phyloP scores from a whole-genome alignment of 2,113 vertebrate genomes.

The Petromus typicus region DNA sequence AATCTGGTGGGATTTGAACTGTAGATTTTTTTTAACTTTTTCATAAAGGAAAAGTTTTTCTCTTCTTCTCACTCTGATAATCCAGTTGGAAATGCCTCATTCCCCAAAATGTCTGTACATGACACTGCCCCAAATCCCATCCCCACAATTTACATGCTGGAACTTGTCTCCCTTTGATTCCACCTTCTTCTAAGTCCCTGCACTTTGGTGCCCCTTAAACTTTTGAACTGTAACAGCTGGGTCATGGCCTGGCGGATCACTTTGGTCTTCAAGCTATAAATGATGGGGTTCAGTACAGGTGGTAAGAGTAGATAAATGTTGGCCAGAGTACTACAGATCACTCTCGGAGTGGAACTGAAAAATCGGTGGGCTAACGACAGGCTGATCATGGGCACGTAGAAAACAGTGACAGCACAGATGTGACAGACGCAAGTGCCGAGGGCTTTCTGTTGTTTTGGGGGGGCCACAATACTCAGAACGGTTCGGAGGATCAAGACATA shows the following conservation, averaged over 20 bases:
- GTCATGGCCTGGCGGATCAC: conserved; percentile 59
- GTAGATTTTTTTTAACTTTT: not conserved
- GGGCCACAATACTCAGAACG: conserved; percentile 58
- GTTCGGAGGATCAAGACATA: conserved; percentile 77
- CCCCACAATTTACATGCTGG: not conserved
- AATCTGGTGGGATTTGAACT: conserved; percentile 26
- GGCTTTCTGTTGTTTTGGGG: conserved; percentile 71
- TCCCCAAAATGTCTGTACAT: not conserved
- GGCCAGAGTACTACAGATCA: conserved; percentile 73
- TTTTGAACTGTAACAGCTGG: conserved; percentile 43
- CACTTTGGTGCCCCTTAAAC: not conserved
- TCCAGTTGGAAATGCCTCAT: not conserved
- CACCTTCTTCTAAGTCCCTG: not conserved
- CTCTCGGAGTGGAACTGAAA: conserved; percentile 50
- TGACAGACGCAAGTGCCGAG: conserved; percentile 74
- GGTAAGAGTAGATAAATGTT: conserved; percentile 81
- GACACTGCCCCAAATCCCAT: not conserved
- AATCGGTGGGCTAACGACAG: conserved; percentile 73
- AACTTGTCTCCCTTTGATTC: not conserved
- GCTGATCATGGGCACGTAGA: conserved; percentile 79
- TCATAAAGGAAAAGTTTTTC: not conserved
- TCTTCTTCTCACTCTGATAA: not conserved
- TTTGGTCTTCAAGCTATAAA: conserved; percentile 81
- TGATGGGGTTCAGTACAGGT: conserved; percentile 79
- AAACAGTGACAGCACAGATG: conserved; percentile 74